These are phyloP conservation scores for Eutolmus rufibarbis DNA, from an alignment of 2,888 invertebrate genomes.

Conservation along the genomic window DNA sequence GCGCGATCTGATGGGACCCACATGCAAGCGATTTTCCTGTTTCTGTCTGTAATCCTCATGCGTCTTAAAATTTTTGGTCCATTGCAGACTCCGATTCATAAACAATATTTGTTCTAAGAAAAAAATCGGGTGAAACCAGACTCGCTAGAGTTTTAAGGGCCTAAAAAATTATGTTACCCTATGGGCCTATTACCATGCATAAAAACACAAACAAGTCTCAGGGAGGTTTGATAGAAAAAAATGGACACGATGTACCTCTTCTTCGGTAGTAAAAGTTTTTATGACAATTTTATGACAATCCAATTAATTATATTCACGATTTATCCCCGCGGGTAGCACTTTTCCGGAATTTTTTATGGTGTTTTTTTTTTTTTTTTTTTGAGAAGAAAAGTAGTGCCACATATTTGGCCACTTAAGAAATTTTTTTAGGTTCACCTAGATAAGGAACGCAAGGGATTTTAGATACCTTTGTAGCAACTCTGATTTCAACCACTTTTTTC, in stretches of 20 bases:
- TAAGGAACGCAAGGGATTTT: neutral
- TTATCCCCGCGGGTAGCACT: neutral
- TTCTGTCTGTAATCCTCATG: slow-evolving; percentile 29
- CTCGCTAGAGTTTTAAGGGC: neutral
- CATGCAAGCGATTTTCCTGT: slow-evolving; percentile 41
- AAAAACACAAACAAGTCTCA: slow-evolving; percentile 1
- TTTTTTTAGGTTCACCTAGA: slow-evolving; percentile 16
- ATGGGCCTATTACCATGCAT: neutral
- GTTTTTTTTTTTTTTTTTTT: too few relatives aligned
- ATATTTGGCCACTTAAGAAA: slow-evolving; percentile 4
- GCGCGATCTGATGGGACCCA: slow-evolving; percentile 42
- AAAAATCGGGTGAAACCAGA: neutral
- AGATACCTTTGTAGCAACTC: neutral
- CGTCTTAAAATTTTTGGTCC: neutral
- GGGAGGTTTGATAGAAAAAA: neutral
- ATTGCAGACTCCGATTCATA: neutral
- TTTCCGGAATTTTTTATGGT: neutral
- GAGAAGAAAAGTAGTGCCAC: neutral
- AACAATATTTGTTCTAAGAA: neutral
- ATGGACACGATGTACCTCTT: neutral
- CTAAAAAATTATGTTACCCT: neutral
- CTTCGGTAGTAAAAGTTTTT: neutral
- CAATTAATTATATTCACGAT: slow-evolving; percentile 31
- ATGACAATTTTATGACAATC: slow-evolving; percentile 13
- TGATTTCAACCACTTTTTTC: neutral